Base-by-base conservation (phyloP, 2,113 vertebrate genomes). In the Sporophila hypoxantha region DNA sequence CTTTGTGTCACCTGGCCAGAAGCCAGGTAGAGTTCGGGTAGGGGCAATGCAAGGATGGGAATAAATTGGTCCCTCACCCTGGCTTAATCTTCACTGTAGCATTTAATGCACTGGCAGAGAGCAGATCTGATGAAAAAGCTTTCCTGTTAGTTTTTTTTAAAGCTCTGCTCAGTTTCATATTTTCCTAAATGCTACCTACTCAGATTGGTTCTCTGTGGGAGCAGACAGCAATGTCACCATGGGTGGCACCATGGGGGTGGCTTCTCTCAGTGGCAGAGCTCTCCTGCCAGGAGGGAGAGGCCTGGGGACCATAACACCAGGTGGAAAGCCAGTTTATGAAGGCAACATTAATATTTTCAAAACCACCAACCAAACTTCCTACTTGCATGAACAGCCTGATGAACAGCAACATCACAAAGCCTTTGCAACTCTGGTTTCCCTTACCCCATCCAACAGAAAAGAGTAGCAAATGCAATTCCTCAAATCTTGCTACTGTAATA, bases 221-320 rank as follows among this genome's bases (percentile, higher is more conserved):
- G 46, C 26, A 46, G 36, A 39, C 2, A 9, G 29, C 55, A 68
- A 3, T 9, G 4, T 21, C 25, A n/a, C 50, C 23, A 22, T 1
- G 11, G 14, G 29, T 57, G 20, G 67, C 62, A 82, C 29, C 69
- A 20, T 8, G 21, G 30, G 34, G 5, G 30, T 6, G 7, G 42
- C 37, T 76, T 80, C 39, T 61, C 37, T 42, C 44, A 26, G 32
- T 17, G 30, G 27, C 49, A 86, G 60, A 82, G 19, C 61, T 29
- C 42, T 88, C 12, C 41, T 42, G 55, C 14, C 80, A 85, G 30
- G 34, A 75, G 15, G 19, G 37, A 80, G n/a, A 85, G n/a, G 36
- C n/a, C 0, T 0, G n/a, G 36, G 37, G 3, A 76, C 41, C 5
- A 2, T 14, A 69, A 56, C 0, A 2, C 32, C 2, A 1, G 4